phyloP scores from a whole-genome alignment of 1,140 invertebrate genomes.

The Aphelinus certus region DNA sequence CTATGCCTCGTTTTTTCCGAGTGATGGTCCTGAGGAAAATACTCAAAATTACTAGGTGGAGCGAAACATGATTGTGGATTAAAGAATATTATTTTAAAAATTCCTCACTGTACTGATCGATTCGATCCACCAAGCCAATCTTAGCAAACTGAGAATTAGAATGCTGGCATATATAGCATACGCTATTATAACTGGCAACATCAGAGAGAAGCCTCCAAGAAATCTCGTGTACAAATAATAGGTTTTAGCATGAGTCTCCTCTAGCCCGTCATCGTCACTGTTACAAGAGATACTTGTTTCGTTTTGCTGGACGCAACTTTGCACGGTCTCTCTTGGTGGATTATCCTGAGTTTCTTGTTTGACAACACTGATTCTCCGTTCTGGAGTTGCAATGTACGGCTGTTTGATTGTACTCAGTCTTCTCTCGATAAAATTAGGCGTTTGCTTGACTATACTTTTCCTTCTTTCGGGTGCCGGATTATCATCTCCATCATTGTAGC shows the following conservation, averaged over 20 bases:
- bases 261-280: slow-evolving; percentile 63
- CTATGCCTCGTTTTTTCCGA: slow-evolving; percentile 45
- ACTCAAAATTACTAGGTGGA: no score
- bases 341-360: no score
- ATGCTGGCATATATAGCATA: slow-evolving; percentile 71
- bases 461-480: not conserved
- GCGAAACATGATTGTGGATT: not conserved
- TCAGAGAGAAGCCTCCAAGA: slow-evolving; percentile 70
- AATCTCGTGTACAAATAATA: slow-evolving; percentile 70
- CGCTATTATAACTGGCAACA: slow-evolving; percentile 65
- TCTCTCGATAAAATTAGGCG: no score
- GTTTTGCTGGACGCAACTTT: not conserved
- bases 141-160: slow-evolving; percentile 73
- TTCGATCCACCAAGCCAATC: slow-evolving; percentile 75
- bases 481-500: not conserved
- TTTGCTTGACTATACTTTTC: no score
- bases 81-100: slow-evolving; percentile 11
- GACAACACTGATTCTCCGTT: no score
- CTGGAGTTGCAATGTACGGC: no score
- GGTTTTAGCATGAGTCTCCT: slow-evolving; percentile 61
- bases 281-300: not conserved
- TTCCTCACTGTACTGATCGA: slow-evolving; percentile 61
- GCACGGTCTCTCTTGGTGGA: no score
- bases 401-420: no score
- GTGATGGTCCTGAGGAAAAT: no score